phyloP scores from a whole-genome alignment of 1,140 invertebrate genomes.

The Drosophila teissieri region DNA sequence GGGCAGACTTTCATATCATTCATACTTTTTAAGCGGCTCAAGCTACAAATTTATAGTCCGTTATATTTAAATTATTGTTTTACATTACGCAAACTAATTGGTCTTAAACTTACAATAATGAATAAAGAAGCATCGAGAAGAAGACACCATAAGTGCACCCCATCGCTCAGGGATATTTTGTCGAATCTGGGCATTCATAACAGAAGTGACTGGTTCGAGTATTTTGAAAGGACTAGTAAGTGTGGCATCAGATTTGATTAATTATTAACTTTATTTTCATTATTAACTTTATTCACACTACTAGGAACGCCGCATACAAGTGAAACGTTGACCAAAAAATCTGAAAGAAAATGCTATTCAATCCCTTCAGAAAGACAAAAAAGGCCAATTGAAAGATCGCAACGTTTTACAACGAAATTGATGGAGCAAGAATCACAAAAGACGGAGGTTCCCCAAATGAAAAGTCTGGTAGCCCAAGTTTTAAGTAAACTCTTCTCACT shows the following conservation, averaged over 20 bases:
- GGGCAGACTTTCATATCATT: background rate
- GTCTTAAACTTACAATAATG: no score
- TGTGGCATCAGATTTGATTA: no score
- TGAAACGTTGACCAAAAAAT: no score
- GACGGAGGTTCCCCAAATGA: no score
- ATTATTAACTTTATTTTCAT: background rate
- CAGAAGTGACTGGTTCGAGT: background rate
- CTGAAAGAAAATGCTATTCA: background rate
- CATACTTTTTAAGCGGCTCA: background rate
- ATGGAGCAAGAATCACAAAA: background rate
- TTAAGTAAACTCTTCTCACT: background rate
- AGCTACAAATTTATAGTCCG: background rate
- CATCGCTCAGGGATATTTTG: background rate
- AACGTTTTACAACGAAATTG: background rate
- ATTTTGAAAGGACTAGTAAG: background rate
- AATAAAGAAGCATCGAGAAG: no score
- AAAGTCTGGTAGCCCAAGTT: background rate
- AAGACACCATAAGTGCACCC: background rate
- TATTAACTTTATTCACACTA: no score
- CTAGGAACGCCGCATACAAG: no score
- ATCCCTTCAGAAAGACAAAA: background rate
- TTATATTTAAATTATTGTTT: no score
- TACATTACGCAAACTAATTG: background rate
- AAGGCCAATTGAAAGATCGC: background rate
- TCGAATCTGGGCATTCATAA: background rate